phyloP scores from a whole-genome alignment of 2,113 vertebrate genomes.

The Pao palembangensis region DNA sequence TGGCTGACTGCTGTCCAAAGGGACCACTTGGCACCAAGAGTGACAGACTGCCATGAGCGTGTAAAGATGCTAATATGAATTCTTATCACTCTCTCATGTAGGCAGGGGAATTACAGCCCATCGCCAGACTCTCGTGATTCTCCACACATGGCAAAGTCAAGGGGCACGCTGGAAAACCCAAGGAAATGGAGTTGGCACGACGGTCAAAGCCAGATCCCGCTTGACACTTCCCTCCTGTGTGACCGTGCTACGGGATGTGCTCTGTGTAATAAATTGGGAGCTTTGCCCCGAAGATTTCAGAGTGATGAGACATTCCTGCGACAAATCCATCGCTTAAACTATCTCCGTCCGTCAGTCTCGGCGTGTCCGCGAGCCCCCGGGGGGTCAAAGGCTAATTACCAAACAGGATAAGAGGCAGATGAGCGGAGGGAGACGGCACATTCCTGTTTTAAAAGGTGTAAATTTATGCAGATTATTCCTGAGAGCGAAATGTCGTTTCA shows the following conservation, averaged over 20 bases:
- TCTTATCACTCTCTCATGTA: conserved; percentile 68
- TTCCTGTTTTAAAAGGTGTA: conserved; percentile 55
- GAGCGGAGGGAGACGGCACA: conserved; percentile 43
- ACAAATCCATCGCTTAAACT: conserved; percentile 62
- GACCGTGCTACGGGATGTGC: conserved; percentile 53
- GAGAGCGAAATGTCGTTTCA: conserved; percentile 37
- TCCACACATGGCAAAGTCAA: conserved; percentile 70
- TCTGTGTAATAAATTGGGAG: conserved; percentile 60
- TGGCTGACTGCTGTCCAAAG: conserved; percentile 55
- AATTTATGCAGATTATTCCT: conserved; percentile 68
- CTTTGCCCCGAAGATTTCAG: conserved; percentile 59
- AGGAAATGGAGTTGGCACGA: conserved; percentile 65
- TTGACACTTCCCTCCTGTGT: conserved; percentile 56
- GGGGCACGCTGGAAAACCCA: conserved; percentile 57
- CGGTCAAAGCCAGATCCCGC: conserved; percentile 46
- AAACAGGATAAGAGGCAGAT: conserved; percentile 57
- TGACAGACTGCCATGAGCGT: conserved; percentile 68
- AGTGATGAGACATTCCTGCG: conserved; percentile 58
- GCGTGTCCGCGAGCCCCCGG: conserved; percentile 42
- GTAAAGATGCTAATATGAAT: conserved; percentile 74
- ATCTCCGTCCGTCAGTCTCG: conserved; percentile 60
- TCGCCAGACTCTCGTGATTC: conserved; percentile 50
- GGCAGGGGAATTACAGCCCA: conserved; percentile 65
- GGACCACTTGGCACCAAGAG: conserved; percentile 70
- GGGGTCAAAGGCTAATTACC: conserved; percentile 70